Evolutionary conservation across 2,888 invertebrate genomes (phyloP), one percentile per base, ranked within the genome.

Genomic region (Amphiduros pacificus): DNA sequence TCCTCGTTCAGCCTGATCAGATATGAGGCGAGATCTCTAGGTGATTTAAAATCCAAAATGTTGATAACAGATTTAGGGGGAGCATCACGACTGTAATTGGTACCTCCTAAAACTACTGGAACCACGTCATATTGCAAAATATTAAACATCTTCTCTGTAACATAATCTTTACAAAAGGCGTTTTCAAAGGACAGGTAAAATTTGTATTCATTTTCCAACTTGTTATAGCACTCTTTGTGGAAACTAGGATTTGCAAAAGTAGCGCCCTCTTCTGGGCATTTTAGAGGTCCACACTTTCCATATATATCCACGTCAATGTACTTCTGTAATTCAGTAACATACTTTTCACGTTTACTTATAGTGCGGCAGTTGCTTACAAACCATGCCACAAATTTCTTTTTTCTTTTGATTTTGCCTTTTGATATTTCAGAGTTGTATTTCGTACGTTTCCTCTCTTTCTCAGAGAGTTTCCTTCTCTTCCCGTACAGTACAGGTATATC

Each of bases 1-100:
- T 97, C 91, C 68, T 88, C 87, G 80, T 95, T 94, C 61, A 97
- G 86, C 55, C 90, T 87, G 66, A 89, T 88, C 60, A 97, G 86
- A 83, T 95, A 95, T 31, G 88, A 88, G 31, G 96, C 96, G 66
- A 97, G 85, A 72, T 92, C 91, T 74, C 89, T 89, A 0, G 96
- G 91, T 27, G 91, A 89, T 32, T 89, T 88, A 80, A 96, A 97
- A 82, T 97, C 94, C 79, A 96, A 96, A 24, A 97, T 93, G 83
- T 97, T 96, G 62, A 97, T 91, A 84, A 91, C 96, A 3, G 94
- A 94, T 73, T 64, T n/a, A 3, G 64, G 64, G 22, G 64, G 64
- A 2, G 63, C 61, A 17, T 60, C 53, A 2, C 41, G 22, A 3
- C n/a, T 40, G 55, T 70, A 68, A 48, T 65, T 36, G 11, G 54